These are phyloP conservation scores for Panonychus citri DNA, from an alignment of 1,140 invertebrate genomes.

Conservation along the genomic window DNA sequence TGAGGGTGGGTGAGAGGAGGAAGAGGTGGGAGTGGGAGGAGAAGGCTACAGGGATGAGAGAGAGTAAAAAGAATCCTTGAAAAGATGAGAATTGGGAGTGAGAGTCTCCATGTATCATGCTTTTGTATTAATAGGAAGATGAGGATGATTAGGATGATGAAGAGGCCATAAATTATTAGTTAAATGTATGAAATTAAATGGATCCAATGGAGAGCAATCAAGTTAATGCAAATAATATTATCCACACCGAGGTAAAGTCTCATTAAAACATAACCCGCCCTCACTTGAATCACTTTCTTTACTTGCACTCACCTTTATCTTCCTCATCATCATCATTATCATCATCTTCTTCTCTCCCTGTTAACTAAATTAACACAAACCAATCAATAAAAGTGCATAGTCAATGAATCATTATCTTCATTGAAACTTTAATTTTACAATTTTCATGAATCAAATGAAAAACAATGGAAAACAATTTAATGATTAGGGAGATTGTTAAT, in stretches of 20 bases:
- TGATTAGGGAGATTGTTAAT: too few relatives aligned
- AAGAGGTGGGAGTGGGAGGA: too few relatives aligned
- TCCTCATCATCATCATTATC: background rate
- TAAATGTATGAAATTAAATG: too few relatives aligned
- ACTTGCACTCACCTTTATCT: background rate
- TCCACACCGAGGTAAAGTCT: background rate
- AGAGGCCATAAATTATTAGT: background rate
- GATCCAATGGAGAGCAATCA: background rate
- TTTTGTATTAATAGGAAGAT: too few relatives aligned
- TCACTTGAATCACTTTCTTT: background rate
- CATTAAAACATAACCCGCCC: background rate
- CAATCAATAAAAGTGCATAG: background rate
- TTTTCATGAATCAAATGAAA: too few relatives aligned
- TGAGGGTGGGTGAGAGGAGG: background rate
- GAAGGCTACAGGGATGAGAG: too few relatives aligned
- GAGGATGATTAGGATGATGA: background rate
- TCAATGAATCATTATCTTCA: background rate
- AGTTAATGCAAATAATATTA: background rate
- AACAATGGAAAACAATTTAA: too few relatives aligned
- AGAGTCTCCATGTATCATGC: too few relatives aligned
- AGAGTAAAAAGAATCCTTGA: too few relatives aligned
- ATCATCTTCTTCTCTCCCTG: background rate
- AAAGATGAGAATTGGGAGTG: too few relatives aligned
- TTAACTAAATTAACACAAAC: background rate
- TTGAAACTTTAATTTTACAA: too few relatives aligned